These are phyloP conservation scores for Petrolisthes cinctipes DNA, from an alignment of 2,888 invertebrate genomes.

Conservation along the genomic window DNA sequence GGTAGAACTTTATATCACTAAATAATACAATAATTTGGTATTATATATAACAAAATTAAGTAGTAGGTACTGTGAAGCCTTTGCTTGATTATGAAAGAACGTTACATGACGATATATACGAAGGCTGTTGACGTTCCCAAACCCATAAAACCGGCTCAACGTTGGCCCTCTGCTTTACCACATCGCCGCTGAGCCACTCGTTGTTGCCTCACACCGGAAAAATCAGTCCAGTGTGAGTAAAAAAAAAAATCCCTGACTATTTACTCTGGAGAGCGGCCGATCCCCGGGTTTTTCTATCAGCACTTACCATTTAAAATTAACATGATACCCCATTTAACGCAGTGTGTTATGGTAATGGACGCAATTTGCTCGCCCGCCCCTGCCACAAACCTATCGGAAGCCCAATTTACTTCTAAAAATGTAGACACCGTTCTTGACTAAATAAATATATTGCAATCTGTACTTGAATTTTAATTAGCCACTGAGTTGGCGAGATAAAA, in stretches of 20 bases:
- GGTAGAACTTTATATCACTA: too few relatives aligned
- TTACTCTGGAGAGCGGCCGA: conserved; percentile 42
- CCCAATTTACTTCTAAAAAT: conserved; percentile 42
- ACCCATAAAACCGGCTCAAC: too few relatives aligned
- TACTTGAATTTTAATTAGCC: conserved; percentile 46
- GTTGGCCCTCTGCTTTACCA: not conserved
- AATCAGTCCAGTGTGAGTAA: conserved; percentile 28
- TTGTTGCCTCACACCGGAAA: not conserved
- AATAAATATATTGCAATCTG: conserved; percentile 45
- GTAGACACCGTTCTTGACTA: conserved; percentile 52
- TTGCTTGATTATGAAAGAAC: too few relatives aligned
- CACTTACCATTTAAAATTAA: conserved; percentile 54
- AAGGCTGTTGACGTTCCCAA: too few relatives aligned
- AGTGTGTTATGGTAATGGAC: conserved; percentile 52
- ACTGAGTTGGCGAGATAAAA: conserved; percentile 36
- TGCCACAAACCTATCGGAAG: conserved; percentile 48
- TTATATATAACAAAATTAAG: too few relatives aligned
- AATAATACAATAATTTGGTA: too few relatives aligned
- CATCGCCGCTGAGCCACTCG: not conserved
- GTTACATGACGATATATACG: too few relatives aligned
- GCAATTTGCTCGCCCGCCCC: conserved; percentile 38
- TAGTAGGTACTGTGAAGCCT: too few relatives aligned
- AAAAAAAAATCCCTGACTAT: conserved; percentile 36
- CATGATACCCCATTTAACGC: conserved; percentile 48
- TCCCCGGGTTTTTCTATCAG: conserved; percentile 54